phyloP scores from a whole-genome alignment of 2,888 invertebrate species.

The Tryphoninae sp. region DNA sequence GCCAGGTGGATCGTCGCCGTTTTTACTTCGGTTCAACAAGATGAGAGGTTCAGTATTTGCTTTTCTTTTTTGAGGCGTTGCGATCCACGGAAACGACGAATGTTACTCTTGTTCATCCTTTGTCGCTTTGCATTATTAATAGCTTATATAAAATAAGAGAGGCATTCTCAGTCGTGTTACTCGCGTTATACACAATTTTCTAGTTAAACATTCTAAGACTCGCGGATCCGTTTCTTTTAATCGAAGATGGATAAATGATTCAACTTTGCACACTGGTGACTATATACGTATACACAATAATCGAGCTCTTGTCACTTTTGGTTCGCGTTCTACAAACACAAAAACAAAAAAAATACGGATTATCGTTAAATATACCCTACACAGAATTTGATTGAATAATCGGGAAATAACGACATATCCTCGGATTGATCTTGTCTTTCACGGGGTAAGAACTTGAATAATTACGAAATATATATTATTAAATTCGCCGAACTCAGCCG shows the following conservation, averaged over 20 bases:
- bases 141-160: slow-evolving; percentile 60
- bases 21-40: neutral
- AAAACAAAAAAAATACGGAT: neutral
- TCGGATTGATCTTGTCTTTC: slow-evolving; percentile 1
- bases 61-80: slow-evolving; percentile 7
- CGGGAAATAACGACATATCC: slow-evolving; percentile 18
- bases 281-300: slow-evolving; percentile 8
- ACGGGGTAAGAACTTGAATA: slow-evolving; percentile 10
- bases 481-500: slow-evolving; percentile 3
- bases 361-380: slow-evolving; percentile 21
- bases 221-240: slow-evolving; percentile 2
- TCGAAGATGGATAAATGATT: slow-evolving; percentile 26
- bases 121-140: slow-evolving; percentile 32
- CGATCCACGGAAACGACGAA: slow-evolving; percentile 25
- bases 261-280: neutral
- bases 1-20: slow-evolving; percentile 7
- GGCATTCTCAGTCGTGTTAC: slow-evolving; percentile 49
- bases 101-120: slow-evolving; percentile 40
- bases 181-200: slow-evolving; percentile 43
- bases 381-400: slow-evolving; percentile 33
- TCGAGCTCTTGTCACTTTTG: neutral
- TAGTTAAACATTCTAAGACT: slow-evolving; percentile 38
- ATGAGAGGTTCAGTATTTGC: slow-evolving; percentile 1
- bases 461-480: slow-evolving; percentile 26
- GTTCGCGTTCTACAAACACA: neutral